A percentile compares a stretch with the other conserved stretches of the same genome.
Evolutionary conservation across 2,797 vertebrate genomes (phyloP).

Genomic region (Mormyrus hasselquistii): DNA sequence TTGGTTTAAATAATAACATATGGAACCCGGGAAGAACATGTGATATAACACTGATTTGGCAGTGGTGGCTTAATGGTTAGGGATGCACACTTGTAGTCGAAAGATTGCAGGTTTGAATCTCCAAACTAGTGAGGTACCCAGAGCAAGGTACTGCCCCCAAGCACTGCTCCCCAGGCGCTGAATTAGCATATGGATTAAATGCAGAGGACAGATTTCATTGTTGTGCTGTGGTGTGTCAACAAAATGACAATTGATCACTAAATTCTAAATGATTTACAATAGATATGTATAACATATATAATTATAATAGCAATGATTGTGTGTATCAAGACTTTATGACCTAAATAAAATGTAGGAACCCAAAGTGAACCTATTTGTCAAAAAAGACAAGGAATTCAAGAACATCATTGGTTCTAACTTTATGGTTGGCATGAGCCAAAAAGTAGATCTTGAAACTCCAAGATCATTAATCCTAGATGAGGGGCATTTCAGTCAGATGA

Average conservation of each 20-base stretch:
- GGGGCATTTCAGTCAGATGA: slow-evolving; percentile 41
- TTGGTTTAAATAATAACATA: neutral
- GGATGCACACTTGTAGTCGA: no score
- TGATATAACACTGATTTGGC: neutral
- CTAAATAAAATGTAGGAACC: neutral
- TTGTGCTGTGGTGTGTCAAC: no score
- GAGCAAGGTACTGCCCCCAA: no score
- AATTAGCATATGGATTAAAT: no score
- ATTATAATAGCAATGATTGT: neutral
- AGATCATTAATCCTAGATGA: neutral
- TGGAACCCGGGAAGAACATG: neutral
- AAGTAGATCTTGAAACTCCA: slow-evolving; percentile 50
- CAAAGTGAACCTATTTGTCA: neutral
- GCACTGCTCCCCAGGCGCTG: no score
- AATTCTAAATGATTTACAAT: neutral
- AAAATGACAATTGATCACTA: no score
- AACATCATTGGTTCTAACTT: neutral
- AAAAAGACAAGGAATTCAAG: neutral
- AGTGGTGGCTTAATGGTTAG: no score
- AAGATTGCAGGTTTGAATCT: no score
- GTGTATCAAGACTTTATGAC: neutral
- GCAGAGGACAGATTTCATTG: no score
- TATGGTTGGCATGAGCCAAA: neutral
- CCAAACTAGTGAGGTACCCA: no score
- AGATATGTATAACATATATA: neutral